phyloP scores from a whole-genome alignment of 1,140 invertebrate genomes.

The Scaptomyza montana region DNA sequence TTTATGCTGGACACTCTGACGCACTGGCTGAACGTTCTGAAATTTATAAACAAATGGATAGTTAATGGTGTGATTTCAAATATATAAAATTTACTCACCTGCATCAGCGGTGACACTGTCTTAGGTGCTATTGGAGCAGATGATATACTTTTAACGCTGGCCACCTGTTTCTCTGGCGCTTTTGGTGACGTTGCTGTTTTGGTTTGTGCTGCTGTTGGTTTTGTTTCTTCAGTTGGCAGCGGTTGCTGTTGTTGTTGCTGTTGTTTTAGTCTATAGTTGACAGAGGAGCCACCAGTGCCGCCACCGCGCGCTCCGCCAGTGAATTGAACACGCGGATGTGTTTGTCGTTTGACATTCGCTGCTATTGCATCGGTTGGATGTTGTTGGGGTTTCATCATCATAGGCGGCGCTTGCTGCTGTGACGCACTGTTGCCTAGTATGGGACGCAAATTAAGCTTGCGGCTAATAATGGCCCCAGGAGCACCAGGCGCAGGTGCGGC shows the following conservation, averaged over 20 bases:
- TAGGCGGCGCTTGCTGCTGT: conserved; percentile 8
- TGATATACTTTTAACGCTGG: neutral
- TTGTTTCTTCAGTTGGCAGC: neutral
- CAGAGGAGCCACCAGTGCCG: conserved; percentile 34
- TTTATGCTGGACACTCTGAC: no score
- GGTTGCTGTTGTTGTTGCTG: conserved; percentile 36
- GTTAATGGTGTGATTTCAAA: no score
- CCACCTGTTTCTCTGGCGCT: conserved; percentile 36
- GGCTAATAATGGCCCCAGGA: neutral
- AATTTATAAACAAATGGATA: no score
- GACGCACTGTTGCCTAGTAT: conserved; percentile 64
- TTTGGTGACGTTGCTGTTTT: conserved; percentile 3
- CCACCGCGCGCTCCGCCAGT: conserved; percentile 3
- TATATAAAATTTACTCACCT: no score
- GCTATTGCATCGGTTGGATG: conserved; percentile 2
- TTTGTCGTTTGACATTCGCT: conserved; percentile 15
- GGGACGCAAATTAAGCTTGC: conserved; percentile 55
- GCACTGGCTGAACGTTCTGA: no score
- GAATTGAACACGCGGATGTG: conserved; percentile 28
- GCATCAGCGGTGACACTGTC: no score
- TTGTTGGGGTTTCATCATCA: conserved; percentile 3
- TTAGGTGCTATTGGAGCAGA: no score
- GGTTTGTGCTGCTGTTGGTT: neutral
- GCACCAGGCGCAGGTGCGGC: neutral
- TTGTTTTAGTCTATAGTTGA: conserved; percentile 63